These are phyloP conservation scores for Argentina silus DNA, from an alignment of 2,797 vertebrate genomes.

Conservation along the genomic window DNA sequence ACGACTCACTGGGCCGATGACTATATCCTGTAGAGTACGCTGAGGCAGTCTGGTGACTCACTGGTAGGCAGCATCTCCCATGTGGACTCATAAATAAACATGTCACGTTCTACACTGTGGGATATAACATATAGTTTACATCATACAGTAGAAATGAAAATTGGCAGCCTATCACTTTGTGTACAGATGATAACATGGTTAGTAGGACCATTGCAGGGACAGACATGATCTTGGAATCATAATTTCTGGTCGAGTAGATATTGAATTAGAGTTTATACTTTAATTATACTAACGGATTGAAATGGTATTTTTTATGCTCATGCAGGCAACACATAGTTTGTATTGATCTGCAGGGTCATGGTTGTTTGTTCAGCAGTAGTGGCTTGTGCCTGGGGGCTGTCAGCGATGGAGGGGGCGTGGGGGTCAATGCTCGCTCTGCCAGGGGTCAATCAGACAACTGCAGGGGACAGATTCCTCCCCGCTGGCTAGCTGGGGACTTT, in stretches of 20 bases:
- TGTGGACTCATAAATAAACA: neutral
- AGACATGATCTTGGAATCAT: neutral
- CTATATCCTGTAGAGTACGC: neutral
- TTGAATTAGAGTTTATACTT: neutral
- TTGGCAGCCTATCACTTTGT: no score
- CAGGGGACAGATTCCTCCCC: neutral
- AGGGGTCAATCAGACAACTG: neutral
- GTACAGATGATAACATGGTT: neutral
- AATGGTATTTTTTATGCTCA: neutral
- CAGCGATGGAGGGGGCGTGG: neutral
- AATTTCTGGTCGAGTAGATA: neutral
- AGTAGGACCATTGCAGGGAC: neutral
- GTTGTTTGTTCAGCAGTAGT: neutral
- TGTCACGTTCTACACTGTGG: neutral
- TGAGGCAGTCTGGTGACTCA: neutral
- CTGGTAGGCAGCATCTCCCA: no score
- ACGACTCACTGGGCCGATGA: constrained; percentile 11
- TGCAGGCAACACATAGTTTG: neutral
- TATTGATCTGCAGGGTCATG: neutral
- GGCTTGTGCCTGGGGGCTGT: neutral
- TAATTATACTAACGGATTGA: neutral
- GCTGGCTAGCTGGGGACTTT: neutral
- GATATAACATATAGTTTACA: neutral
- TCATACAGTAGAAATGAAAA: no score
- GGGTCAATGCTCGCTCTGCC: neutral